Base-by-base conservation (phyloP, 2,888 invertebrate species). In the Cremastinae sp. region DNA sequence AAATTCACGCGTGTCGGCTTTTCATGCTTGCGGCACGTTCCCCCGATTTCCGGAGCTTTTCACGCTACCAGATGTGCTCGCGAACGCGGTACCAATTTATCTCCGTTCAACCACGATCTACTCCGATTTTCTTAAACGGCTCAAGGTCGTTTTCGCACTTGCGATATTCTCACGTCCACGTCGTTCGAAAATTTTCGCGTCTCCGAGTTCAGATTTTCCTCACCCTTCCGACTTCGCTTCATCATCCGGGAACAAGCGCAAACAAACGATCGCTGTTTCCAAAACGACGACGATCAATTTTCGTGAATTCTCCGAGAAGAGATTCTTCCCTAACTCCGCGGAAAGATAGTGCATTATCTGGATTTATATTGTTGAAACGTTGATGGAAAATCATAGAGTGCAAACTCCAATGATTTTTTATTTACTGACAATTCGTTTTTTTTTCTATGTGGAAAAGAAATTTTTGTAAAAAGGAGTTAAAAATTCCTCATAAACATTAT, bases 1-100 rank as follows among this genome's bases (percentile, higher is more conserved):
- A 47, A 73, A 72, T 75, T 62, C 64, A 72, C 71, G 62, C 65
- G 38, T 49, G 12, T 2, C 2, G 14, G 22, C 12, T 53, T 14
- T 43, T 5, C 8, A 34, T 16, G 22, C 22, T 10, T 54, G 61
- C 45, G 16, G 59, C 66, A 59, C 65, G 65, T 54, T 77, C 59
- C 61, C 49, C 54, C 65, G 66, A 77, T 77, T 70, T 77, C 77
- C 77, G 77, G 74, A 74, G 69, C 68, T 62, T 64, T 54, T 54
- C 64, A 2, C 59, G 68, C 58, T 62, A 28, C 64, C 76, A 73
- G 76, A 76, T 73, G 73, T 61, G 49, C 64, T 14, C 7, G 18
- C 68, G 64, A 51, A 54, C 54, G 53, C 34, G 10, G 45, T 36
- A n/a, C 18, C 20, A 20, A 53, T 22, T 69, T 53, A 43, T 34